A percentile compares a stretch with the other conserved stretches of the same genome.
These are phyloP conservation scores for Cecidostiba fungosa DNA, from an alignment of 2,888 invertebrate genomes.

Conservation along the genomic window DNA sequence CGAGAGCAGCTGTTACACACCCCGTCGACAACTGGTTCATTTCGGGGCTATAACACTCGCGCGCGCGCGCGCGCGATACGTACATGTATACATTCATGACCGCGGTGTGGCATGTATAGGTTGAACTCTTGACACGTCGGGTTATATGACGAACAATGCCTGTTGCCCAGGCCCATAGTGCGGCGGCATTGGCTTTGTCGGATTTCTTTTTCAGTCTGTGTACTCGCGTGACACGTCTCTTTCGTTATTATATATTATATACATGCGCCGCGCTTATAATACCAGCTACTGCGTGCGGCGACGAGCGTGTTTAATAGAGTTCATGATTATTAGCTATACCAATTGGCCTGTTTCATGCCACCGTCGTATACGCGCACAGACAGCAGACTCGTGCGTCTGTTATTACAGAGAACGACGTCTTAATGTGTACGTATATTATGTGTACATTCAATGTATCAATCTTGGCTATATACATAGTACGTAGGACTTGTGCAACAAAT, in stretches of 20 bases:
- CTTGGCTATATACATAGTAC: not conserved
- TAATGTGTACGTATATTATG: not conserved
- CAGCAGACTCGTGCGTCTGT: not conserved
- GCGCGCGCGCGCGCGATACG: not conserved
- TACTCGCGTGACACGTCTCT: constrained; percentile 32
- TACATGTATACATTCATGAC: no score
- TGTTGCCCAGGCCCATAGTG: no score
- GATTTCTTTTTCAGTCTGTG: constrained; percentile 7
- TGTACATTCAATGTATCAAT: constrained; percentile 2
- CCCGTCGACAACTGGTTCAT: constrained; percentile 75
- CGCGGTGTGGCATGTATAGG: not conserved
- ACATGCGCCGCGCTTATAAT: not conserved
- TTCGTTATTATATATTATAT: not conserved
- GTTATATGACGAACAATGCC: not conserved
- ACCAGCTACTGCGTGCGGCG: not conserved
- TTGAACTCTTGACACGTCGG: constrained; percentile 72
- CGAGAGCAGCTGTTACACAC: constrained; percentile 75
- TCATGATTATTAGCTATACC: constrained; percentile 53
- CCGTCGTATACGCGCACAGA: not conserved
- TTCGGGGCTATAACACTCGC: constrained; percentile 20
- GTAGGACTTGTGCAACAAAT: not conserved
- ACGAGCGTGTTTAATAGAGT: constrained; percentile 12
- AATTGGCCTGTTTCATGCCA: constrained; percentile 30
- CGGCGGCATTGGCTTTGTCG: not conserved
- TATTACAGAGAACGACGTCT: not conserved